Conservation (phyloP, 2,888 invertebrate species). For the Idaea dimidiata region DNA sequence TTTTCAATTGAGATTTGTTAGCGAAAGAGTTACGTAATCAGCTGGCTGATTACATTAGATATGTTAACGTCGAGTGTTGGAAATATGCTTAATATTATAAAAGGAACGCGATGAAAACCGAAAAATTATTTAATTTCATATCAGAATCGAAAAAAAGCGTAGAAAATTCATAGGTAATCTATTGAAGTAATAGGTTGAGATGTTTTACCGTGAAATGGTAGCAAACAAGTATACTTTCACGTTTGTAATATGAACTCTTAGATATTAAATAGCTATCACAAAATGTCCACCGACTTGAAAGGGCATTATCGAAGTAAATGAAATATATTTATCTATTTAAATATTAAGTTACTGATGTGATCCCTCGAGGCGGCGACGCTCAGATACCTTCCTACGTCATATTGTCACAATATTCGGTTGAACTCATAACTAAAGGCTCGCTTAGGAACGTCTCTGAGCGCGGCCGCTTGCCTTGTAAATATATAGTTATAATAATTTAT, state of each 20-base stretch:
- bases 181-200: neutral
- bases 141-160: no score
- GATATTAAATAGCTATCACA: neutral
- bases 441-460: constrained; percentile 2
- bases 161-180: no score
- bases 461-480: constrained; percentile 35
- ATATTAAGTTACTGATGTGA: neutral
- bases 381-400: neutral
- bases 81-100: no score
- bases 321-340: neutral
- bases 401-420: no score
- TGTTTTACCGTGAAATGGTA: neutral
- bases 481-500: constrained; percentile 34
- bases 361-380: neutral
- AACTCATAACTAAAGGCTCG: neutral
- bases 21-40: no score
- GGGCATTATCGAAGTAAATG: neutral
- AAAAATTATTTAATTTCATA: no score
- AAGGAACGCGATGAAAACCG: no score
- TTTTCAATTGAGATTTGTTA: no score
- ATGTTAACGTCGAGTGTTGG: no score
- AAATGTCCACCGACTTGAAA: neutral
- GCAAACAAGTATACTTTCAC: neutral
- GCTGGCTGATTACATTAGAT: no score
- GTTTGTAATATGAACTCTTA: neutral